Base-by-base conservation (phyloP, 2,797 vertebrate genomes). In the Halcyon smyrnensis region DNA sequence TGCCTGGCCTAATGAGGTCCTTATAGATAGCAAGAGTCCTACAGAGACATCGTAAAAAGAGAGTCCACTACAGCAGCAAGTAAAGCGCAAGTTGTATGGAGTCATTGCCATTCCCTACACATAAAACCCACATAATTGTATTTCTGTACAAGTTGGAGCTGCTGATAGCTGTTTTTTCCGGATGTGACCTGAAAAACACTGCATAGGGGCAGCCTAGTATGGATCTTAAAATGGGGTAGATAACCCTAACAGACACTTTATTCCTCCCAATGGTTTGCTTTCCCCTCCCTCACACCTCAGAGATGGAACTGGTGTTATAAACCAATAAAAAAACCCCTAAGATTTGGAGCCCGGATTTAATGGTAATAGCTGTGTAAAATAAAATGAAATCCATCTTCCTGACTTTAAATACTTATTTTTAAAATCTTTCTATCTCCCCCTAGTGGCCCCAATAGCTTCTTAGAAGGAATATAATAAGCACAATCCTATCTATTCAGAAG, bases 391-490 rank as follows among this genome's bases (percentile, higher is more conserved):
- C 19, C 20, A 64, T 32, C 6, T 69, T 83, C 36, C 56, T 45
- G 7, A 74, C 45, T n/a, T 89, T 30, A 46, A 93, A 64, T 60
- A 56, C 71, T 79, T 34, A 73, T 41, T 93, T 63, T 48, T 1
- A 5, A 81, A 95, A 83, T 51, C 77, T 96, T 91, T 79, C 37
- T 90, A 59, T 71, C 88, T 92, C 90, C 68, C 94, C 15, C 85
- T 94, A 91, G 85, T 46, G 80, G 89, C 7, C 14, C 37, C 30
- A 85, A 70, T 54, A 94, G 32, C 36, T 94, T 39, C 32, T 50
- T 21, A 84, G 53, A 56, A 76, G 24, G 23, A 68, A 59, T 18
- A 62, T 4, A 64, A 41, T 16, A 84, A 60, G 21, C 19, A 85
- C 50, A 83, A 71, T 24, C 37, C 62, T 74, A 82, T 4, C 20